Evolutionary conservation across 1,140 invertebrate species (phyloP).

Genomic region (Zaprionus nigranus): DNA sequence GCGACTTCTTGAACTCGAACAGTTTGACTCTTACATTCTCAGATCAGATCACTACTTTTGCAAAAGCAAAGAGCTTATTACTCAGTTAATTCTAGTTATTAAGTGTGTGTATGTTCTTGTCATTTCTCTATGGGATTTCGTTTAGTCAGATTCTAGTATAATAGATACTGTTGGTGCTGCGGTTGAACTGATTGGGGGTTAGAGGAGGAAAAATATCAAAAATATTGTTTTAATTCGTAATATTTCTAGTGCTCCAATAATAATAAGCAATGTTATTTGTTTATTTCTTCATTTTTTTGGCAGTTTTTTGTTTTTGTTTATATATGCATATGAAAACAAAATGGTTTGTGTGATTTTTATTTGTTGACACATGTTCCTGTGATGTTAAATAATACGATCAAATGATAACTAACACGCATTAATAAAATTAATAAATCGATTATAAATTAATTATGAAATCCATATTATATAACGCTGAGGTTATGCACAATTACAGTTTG

Average conservation of each 20-base stretch:
- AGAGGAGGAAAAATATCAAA: no score
- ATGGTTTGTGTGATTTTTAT: slow-evolving; percentile 9
- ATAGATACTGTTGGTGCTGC: slow-evolving; percentile 13
- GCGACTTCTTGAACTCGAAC: slow-evolving; percentile 29
- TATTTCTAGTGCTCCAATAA: slow-evolving; percentile 49
- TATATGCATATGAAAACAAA: slow-evolving; percentile 19
- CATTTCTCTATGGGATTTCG: slow-evolving; percentile 19
- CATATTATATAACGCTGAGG: slow-evolving; percentile 51
- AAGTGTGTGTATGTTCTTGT: slow-evolving; percentile 47
- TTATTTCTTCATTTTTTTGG: slow-evolving; percentile 54
- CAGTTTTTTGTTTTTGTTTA: slow-evolving; percentile 67
- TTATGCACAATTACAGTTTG: slow-evolving; percentile 38
- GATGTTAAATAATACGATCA: slow-evolving; percentile 33
- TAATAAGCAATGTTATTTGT: slow-evolving; percentile 32
- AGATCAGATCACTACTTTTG: slow-evolving; percentile 76
- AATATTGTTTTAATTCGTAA: neutral
- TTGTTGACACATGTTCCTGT: slow-evolving; percentile 28
- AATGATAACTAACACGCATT: slow-evolving; percentile 15
- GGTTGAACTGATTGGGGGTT: neutral
- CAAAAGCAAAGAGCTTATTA: slow-evolving; percentile 79
- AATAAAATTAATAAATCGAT: slow-evolving; percentile 53
- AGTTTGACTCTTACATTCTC: slow-evolving; percentile 36
- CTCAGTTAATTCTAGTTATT: slow-evolving; percentile 62
- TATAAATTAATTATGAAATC: slow-evolving; percentile 62
- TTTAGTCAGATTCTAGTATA: slow-evolving; percentile 14